phyloP scores from a whole-genome alignment of 2,888 invertebrate species.

The Phaedon cochleariae region DNA sequence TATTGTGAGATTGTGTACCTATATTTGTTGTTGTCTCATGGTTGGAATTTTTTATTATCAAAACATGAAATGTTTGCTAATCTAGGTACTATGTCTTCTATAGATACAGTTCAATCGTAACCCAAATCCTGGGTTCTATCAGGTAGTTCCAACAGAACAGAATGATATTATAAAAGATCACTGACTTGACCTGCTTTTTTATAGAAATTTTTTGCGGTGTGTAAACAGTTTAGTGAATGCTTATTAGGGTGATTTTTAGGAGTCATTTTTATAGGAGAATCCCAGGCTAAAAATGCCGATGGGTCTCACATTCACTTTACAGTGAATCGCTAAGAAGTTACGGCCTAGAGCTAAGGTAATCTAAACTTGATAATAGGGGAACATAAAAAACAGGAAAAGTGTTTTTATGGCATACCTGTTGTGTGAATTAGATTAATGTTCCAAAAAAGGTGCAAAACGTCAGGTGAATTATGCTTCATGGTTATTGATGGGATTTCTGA shows the following conservation, averaged over 20 bases:
- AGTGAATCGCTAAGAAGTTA: constrained; percentile 28
- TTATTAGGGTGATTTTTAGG: constrained; percentile 49
- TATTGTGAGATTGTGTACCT: too few species aligned
- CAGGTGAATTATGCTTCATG: constrained; percentile 44
- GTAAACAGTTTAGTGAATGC: constrained; percentile 48
- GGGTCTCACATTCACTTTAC: constrained; percentile 45
- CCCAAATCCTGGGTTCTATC: constrained; percentile 2
- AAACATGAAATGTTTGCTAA: too few species aligned
- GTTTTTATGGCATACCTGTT: constrained; percentile 51
- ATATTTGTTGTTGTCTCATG: too few species aligned
- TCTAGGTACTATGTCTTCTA: too few species aligned
- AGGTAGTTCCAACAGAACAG: constrained; percentile 11
- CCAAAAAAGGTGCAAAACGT: constrained; percentile 45
- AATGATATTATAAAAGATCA: constrained; percentile 11
- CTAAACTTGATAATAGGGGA: constrained; percentile 31
- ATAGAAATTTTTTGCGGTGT: constrained; percentile 57
- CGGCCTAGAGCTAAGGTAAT: constrained; percentile 11
- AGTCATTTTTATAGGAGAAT: constrained; percentile 54
- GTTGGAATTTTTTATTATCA: too few species aligned
- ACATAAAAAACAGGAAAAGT: constrained; percentile 45
- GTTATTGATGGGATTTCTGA: constrained; percentile 40
- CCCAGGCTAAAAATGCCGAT: constrained; percentile 48
- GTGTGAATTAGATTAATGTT: constrained; percentile 34
- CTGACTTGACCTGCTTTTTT: constrained; percentile 47
- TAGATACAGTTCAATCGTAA: too few species aligned